Evolutionary conservation across 1,140 invertebrate species (phyloP).

Genomic region (Hormaphis cornu): DNA sequence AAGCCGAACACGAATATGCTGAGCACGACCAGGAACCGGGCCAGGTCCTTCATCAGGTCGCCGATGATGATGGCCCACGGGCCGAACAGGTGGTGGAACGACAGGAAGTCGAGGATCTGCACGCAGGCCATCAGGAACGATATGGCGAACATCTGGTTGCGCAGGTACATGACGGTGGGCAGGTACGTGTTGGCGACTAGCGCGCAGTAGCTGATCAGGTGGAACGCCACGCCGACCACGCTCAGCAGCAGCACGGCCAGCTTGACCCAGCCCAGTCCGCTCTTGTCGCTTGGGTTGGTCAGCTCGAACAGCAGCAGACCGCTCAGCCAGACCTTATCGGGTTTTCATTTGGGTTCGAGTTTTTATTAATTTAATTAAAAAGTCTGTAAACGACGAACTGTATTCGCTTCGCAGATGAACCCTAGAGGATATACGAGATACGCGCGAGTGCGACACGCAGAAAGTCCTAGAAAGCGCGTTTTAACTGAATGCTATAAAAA

Average conservation of each 20-base stretch:
- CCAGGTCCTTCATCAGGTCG: slow-evolving; percentile 82
- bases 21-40: slow-evolving; percentile 90
- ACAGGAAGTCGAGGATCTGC: slow-evolving; percentile 91
- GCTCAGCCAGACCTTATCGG: slow-evolving; percentile 70
- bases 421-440: too few relatives aligned
- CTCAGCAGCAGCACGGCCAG: slow-evolving; percentile 84
- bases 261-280: slow-evolving; percentile 86
- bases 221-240: slow-evolving; percentile 81
- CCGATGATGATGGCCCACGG: slow-evolving; percentile 93
- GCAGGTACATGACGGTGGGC: slow-evolving; percentile 76
- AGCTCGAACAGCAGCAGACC: slow-evolving; percentile 91
- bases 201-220: slow-evolving; percentile 57
- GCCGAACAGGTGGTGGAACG: slow-evolving; percentile 97
- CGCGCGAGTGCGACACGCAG: too few relatives aligned
- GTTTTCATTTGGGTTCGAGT: too few relatives aligned
- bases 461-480: too few relatives aligned
- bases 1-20: slow-evolving; percentile 97
- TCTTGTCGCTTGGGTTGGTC: slow-evolving; percentile 92
- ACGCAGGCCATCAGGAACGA: slow-evolving; percentile 92
- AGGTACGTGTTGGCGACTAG: slow-evolving; percentile 59
- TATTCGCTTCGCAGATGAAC: too few relatives aligned
- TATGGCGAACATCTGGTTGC: slow-evolving; percentile 93
- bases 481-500: too few relatives aligned
- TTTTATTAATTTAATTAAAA: too few relatives aligned
- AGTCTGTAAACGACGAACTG: too few relatives aligned